Conservation (phyloP, 2,113 vertebrate genomes). For the Aldabrachelys gigantea region DNA sequence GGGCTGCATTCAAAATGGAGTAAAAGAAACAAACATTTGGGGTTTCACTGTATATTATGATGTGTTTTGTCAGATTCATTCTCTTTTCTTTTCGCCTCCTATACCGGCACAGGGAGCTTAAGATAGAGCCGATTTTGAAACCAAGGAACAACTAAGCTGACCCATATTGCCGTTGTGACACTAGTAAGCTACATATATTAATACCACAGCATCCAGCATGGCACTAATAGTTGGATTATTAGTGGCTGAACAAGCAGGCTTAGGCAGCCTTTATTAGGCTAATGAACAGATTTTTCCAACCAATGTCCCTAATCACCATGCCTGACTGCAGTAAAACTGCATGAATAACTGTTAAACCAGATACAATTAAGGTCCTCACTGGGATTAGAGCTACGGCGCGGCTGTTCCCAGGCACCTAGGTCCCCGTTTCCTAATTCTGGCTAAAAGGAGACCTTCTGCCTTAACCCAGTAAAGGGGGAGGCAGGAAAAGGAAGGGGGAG, state of each 20-base stretch:
- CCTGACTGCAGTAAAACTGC: slow-evolving; percentile 62
- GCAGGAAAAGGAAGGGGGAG: background rate
- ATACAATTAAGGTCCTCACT: slow-evolving; percentile 75
- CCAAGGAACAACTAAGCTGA: slow-evolving; percentile 13
- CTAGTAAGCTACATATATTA: slow-evolving; percentile 63
- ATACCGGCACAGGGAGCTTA: background rate
- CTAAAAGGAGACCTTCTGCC: slow-evolving; percentile 74
- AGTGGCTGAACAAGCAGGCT: slow-evolving; percentile 77
- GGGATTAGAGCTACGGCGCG: slow-evolving; percentile 72
- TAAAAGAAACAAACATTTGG: background rate
- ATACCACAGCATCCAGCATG: slow-evolving; percentile 61
- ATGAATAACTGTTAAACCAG: slow-evolving; percentile 70
- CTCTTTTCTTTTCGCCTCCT: background rate
- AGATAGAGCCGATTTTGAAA: slow-evolving; percentile 6
- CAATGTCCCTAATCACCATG: slow-evolving; percentile 71
- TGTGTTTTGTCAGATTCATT: background rate
- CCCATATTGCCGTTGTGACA: slow-evolving; percentile 62
- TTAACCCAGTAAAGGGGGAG: slow-evolving; percentile 66
- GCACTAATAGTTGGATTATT: slow-evolving; percentile 78
- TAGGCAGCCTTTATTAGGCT: slow-evolving; percentile 80
- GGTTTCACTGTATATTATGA: background rate
- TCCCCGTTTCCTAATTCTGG: slow-evolving; percentile 73
- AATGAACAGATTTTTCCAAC: slow-evolving; percentile 78
- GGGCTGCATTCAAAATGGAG: slow-evolving; percentile 49
- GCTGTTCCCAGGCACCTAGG: slow-evolving; percentile 69